Evolutionary conservation across 2,797 vertebrate genomes (phyloP).

Genomic region (Lacerta viridis): DNA sequence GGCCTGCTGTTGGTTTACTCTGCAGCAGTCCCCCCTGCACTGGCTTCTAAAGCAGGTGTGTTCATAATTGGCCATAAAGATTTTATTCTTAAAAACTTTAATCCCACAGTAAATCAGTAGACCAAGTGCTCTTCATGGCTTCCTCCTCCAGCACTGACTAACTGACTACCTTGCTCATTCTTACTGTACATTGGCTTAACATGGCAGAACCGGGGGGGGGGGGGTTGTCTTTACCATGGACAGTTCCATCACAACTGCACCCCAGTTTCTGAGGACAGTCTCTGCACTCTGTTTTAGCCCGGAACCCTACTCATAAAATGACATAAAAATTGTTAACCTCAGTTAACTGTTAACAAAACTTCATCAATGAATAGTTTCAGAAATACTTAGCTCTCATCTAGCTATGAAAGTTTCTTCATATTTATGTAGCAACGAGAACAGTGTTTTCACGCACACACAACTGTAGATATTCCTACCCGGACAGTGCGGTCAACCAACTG

Average conservation of each 20-base stretch:
- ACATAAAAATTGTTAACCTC: background rate
- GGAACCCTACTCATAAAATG: background rate
- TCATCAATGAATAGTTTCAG: background rate
- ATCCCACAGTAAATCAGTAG: too few relatives aligned
- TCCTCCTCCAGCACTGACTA: background rate
- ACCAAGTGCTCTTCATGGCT: background rate
- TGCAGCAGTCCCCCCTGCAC: too few relatives aligned
- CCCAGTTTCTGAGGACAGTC: background rate
- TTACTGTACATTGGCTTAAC: background rate
- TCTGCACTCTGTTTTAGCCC: background rate
- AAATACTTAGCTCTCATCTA: background rate
- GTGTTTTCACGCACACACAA: background rate
- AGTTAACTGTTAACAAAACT: background rate
- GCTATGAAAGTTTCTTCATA: constrained; percentile 15
- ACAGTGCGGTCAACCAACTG: background rate
- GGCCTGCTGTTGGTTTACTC: too few relatives aligned
- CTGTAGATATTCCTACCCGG: background rate
- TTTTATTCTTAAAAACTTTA: too few relatives aligned
- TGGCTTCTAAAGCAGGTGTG: too few relatives aligned
- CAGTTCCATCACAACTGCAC: background rate
- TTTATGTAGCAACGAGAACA: constrained; percentile 30
- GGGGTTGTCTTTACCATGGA: too few relatives aligned
- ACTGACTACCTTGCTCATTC: background rate
- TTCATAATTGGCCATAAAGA: too few relatives aligned
- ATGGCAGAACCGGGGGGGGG: background rate